These are phyloP conservation scores for Lophura nycthemera DNA, from an alignment of 2,113 vertebrate species.

Conservation along the genomic window DNA sequence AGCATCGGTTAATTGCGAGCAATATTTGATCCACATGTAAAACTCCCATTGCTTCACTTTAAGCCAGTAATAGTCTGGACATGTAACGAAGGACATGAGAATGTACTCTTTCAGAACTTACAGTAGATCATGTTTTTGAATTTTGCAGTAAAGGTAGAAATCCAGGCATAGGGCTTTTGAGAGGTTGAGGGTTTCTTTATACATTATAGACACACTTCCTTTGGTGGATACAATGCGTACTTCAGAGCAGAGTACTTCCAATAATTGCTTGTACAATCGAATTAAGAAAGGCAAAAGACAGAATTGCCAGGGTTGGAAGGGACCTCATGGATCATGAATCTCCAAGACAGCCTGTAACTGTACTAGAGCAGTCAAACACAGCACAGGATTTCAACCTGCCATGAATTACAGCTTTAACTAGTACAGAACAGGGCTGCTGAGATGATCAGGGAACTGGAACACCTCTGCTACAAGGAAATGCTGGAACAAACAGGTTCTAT, in stretches of 20 bases:
- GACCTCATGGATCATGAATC: too few species aligned
- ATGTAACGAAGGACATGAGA: not conserved
- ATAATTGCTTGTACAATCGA: fast-evolving
- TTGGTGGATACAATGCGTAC: not conserved
- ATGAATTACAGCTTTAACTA: not conserved
- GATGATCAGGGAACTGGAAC: not conserved
- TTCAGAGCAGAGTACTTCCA: not conserved
- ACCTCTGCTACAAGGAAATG: not conserved
- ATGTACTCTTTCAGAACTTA: not conserved
- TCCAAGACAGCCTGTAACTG: not conserved
- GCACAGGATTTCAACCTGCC: too few species aligned
- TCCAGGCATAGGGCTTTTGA: not conserved
- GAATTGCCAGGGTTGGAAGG: too few species aligned
- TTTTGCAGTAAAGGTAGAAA: not conserved
- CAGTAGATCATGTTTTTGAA: not conserved
- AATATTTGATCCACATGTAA: conserved; percentile 37
- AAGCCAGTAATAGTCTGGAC: not conserved
- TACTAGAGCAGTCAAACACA: not conserved
- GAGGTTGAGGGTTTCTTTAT: not conserved
- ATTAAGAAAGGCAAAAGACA: not conserved
- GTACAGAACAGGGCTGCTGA: not conserved
- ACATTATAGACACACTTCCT: not conserved
- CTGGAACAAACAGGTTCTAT: not conserved
- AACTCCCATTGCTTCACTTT: not conserved
- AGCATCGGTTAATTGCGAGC: conserved; percentile 49